Evolutionary conservation across 1,140 invertebrate genomes (phyloP), one percentile per base, ranked within the genome.

Genomic region (Pseudomyrmex gracilis): DNA sequence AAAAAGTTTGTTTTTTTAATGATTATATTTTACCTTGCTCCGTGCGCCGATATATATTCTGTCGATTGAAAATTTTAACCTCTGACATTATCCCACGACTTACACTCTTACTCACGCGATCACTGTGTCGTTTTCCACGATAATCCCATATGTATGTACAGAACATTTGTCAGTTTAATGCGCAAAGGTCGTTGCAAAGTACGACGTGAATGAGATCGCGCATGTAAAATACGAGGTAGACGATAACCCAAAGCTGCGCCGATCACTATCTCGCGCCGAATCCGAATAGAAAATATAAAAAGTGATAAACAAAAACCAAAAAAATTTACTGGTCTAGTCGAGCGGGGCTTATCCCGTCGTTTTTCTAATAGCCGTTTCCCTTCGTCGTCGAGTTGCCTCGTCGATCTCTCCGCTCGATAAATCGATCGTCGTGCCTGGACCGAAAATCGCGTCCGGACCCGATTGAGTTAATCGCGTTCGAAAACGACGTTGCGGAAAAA

Each of bases 241-340:
- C 2, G 66, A 43, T 60, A 58, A 80, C 76, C 76, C 51, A 22
- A 80, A 67, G 66, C 20, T 66, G 71, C 76, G 58, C 24, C 71
- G 76, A 70, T 80, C 53, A 8, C 66, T 60, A 80, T 80, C 76
- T 66, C 22, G 12, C 61, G 13, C 12, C 9, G 76, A 80, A 70
- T 70, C 22, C 22, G 47, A 70, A 80, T 80, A 71, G 66, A 71
- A 80, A 71, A 71, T 58, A 58, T 71, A 80, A 80, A 80, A 80
- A 80, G 43, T 71, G 66, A 80, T 80, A 60, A 71, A 80, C 43
- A 66, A 80, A 34, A 80, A 34, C 34, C 43, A 66, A 80, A 80
- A 70, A 55, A 80, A 80, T 80, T 80, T 71, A 80, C 76, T 58
- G 53, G n/a, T 22, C 13, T 70, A 34, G 34, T 58, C 43, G 20